Evolutionary conservation across 1,140 invertebrate species (phyloP).

Genomic region (Ephestia elutella): DNA sequence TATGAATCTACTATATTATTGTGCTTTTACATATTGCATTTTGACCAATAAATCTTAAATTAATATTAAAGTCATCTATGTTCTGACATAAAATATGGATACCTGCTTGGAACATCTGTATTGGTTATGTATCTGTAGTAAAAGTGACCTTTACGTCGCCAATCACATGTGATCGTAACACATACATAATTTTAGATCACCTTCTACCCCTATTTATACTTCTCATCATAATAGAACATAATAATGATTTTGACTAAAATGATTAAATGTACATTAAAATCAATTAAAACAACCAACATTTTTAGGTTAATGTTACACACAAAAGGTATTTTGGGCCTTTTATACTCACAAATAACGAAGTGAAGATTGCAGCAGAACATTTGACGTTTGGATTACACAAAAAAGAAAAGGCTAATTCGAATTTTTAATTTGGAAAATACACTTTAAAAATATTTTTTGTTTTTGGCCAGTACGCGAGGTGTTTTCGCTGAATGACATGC

Average conservation of each 20-base stretch:
- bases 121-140: neutral
- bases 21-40: too few relatives aligned
- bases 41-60: too few relatives aligned
- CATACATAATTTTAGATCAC: neutral
- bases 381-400: neutral
- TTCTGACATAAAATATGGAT: neutral
- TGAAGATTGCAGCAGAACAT: neutral
- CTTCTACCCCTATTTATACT: neutral
- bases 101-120: neutral
- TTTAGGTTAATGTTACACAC: slow-evolving; percentile 20
- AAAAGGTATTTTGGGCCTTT: slow-evolving; percentile 9
- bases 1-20: too few relatives aligned
- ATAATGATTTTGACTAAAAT: neutral
- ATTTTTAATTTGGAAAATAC: slow-evolving; percentile 19
- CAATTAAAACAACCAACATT: slow-evolving; percentile 7
- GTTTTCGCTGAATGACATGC: slow-evolving; percentile 40
- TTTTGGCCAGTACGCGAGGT: slow-evolving; percentile 33
- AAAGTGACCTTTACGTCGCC: neutral
- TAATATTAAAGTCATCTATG: too few relatives aligned
- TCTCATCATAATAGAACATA: neutral
- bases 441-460: slow-evolving; percentile 40
- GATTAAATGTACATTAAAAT: neutral
- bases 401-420: neutral
- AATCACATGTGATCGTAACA: neutral
- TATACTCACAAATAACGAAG: slow-evolving; percentile 21